These are phyloP conservation scores for Meandrina meandrites DNA, from an alignment of 92 coral and sea anemone species.

Conservation along the genomic window DNA sequence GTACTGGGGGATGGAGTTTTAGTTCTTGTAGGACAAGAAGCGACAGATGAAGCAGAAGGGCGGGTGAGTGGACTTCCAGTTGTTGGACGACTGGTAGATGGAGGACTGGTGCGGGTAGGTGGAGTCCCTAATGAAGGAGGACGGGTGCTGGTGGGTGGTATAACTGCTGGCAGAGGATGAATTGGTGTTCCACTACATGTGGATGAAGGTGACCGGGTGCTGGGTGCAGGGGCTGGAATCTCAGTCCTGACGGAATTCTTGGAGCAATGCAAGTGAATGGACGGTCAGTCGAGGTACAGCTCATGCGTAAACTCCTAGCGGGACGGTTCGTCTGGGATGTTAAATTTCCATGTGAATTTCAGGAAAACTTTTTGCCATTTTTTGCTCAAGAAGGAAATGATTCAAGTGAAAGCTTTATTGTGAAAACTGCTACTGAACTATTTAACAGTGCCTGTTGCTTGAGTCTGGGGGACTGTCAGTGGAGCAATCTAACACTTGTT, in stretches of 20 bases:
- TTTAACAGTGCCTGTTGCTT: slow-evolving; percentile 16
- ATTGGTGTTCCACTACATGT: too few species aligned
- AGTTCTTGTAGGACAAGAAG: too few species aligned
- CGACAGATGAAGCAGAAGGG: too few species aligned
- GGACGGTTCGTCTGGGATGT: slow-evolving; percentile 10
- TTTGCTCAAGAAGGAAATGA: neutral
- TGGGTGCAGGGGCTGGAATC: too few species aligned
- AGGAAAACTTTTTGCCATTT: slow-evolving; percentile 25
- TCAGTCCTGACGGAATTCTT: slow-evolving; percentile 54
- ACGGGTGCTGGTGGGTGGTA: too few species aligned
- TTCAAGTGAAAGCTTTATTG: slow-evolving; percentile 6
- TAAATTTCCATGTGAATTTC: neutral
- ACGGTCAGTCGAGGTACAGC: slow-evolving; percentile 46
- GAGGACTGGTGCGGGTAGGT: too few species aligned
- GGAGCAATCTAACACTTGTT: slow-evolving; percentile 44
- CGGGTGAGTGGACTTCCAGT: neutral
- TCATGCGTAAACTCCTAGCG: slow-evolving; percentile 52
- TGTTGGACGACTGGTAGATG: too few species aligned
- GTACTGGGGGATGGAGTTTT: too few species aligned
- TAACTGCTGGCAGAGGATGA: too few species aligned
- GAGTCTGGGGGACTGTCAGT: neutral
- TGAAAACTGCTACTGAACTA: slow-evolving; percentile 23
- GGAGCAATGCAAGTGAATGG: slow-evolving; percentile 46
- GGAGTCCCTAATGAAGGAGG: too few species aligned
- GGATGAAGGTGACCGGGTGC: too few species aligned